Evolutionary conservation across 2,797 vertebrate species (phyloP).

Genomic region (Gallinago solitaria): DNA sequence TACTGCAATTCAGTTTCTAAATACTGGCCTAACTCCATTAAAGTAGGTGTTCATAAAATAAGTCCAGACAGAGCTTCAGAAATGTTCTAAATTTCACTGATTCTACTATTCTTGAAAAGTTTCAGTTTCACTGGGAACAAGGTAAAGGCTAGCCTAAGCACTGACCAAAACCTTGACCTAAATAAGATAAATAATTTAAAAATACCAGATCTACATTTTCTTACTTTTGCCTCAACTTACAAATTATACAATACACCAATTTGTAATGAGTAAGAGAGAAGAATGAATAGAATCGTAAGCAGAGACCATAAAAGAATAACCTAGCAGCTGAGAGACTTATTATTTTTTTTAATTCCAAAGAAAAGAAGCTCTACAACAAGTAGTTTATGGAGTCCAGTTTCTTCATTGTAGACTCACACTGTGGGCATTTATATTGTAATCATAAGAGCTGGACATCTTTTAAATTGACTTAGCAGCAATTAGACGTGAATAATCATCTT

Average conservation of each 20-base stretch:
- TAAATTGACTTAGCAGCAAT: neutral
- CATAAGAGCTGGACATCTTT: neutral
- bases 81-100: neutral
- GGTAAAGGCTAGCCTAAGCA: neutral
- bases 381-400: neutral
- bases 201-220: neutral
- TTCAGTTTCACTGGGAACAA: neutral
- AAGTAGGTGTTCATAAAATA: constrained; percentile 12
- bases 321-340: neutral
- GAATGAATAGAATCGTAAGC: neutral
- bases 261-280: neutral
- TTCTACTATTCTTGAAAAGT: neutral
- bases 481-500: neutral
- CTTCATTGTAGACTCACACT: neutral
- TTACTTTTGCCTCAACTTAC: neutral
- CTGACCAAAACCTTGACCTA: neutral
- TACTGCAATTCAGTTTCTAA: neutral
- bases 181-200: neutral
- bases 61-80: neutral
- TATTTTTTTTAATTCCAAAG: neutral
- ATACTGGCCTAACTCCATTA: constrained; percentile 24
- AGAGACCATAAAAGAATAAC: neutral
- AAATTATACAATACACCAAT: neutral
- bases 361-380: neutral
- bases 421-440: neutral